Evolutionary conservation across 2,888 invertebrate species (phyloP).

Genomic region (Azorinus chamasolen): DNA sequence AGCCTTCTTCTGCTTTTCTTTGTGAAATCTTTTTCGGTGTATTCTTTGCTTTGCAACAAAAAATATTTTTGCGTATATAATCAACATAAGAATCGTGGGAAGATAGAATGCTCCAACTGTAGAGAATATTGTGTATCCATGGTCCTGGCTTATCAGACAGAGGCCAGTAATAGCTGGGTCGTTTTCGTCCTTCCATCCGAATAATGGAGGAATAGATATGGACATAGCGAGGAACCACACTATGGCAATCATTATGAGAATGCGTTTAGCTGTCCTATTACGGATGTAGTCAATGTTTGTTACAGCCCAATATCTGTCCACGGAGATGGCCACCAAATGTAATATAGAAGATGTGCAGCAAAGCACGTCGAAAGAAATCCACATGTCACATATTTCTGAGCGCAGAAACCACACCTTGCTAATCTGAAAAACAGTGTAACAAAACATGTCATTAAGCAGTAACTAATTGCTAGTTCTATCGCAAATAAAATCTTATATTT

Average conservation of each 20-base stretch:
- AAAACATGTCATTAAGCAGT: background rate
- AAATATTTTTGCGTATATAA: conserved; percentile 98
- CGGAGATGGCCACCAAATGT: conserved; percentile 98
- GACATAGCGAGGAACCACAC: conserved; percentile 97
- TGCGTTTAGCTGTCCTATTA: conserved; percentile 92
- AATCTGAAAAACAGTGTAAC: conserved; percentile 42
- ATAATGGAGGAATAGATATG: conserved; percentile 97
- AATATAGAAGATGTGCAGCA: conserved; percentile 99
- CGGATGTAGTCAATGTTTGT: conserved; percentile 99
- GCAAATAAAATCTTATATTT: background rate
- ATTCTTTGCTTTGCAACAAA: conserved; percentile 96
- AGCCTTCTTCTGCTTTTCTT: conserved; percentile 47
- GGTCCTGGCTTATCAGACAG: conserved; percentile 97
- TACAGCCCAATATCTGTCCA: conserved; percentile 99
- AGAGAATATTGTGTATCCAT: conserved; percentile 96
- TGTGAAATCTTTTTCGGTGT: conserved; percentile 87
- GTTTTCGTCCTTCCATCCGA: conserved; percentile 87
- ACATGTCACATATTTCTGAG: conserved; percentile 96
- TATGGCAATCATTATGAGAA: conserved; percentile 95
- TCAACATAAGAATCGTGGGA: conserved; percentile 96
- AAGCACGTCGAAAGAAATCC: conserved; percentile 98
- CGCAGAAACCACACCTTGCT: conserved; percentile 92
- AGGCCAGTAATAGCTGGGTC: conserved; percentile 86
- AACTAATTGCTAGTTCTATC: background rate
- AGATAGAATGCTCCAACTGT: conserved; percentile 99